These are phyloP conservation scores for Erebia palarica DNA, from an alignment of 2,888 invertebrate genomes.

Conservation along the genomic window DNA sequence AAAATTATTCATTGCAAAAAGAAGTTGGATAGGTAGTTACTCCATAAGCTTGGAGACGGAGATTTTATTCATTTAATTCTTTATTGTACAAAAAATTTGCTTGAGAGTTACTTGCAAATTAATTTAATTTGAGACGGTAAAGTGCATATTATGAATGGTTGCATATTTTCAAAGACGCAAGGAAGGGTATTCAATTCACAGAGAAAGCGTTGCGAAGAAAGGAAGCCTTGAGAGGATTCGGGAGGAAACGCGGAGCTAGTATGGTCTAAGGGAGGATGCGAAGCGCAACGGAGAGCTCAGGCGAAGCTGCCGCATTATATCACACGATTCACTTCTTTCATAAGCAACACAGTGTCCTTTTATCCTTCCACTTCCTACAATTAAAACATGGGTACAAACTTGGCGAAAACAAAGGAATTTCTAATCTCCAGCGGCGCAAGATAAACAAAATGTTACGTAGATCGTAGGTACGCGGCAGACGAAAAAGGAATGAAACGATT, in stretches of 20 bases:
- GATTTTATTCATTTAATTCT: not conserved
- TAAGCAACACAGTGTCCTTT: constrained; percentile 55
- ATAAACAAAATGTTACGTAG: constrained; percentile 67
- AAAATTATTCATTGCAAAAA: too few species aligned
- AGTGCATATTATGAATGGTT: not conserved
- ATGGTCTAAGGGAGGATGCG: not conserved
- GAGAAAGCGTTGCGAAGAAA: constrained; percentile 12
- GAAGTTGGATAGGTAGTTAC: too few species aligned
- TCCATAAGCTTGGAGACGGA: not conserved
- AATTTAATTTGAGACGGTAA: too few species aligned
- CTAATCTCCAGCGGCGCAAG: constrained; percentile 69
- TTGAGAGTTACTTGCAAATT: constrained; percentile 40
- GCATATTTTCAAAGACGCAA: constrained; percentile 10
- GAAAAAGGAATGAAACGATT: constrained; percentile 59
- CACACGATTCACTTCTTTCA: constrained; percentile 41
- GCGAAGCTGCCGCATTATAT: constrained; percentile 35
- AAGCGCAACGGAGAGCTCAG: constrained; percentile 12
- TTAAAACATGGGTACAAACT: constrained; percentile 49
- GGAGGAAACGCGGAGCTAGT: constrained; percentile 8
- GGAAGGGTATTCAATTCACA: constrained; percentile 10
- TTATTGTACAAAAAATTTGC: not conserved
- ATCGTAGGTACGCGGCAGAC: constrained; percentile 52
- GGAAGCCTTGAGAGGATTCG: not conserved
- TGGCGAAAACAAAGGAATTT: constrained; percentile 72
- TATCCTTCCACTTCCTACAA: constrained; percentile 58